These are phyloP conservation scores for Drosophila vallismaia DNA, from an alignment of 2,888 invertebrate species.

Conservation along the genomic window DNA sequence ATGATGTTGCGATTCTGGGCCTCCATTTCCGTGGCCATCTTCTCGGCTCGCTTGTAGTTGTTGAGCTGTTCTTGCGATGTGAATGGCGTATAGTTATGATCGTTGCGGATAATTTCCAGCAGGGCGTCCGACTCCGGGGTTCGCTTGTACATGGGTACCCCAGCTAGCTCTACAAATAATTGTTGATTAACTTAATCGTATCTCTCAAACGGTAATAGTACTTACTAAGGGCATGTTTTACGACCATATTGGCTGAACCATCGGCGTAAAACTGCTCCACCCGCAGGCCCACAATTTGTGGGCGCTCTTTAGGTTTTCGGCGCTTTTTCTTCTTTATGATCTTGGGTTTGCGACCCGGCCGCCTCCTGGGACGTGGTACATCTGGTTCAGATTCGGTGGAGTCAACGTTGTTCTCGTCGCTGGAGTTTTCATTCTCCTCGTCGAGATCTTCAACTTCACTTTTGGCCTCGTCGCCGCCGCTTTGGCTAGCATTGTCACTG, in stretches of 20 bases:
- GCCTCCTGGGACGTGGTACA: conserved; percentile 84
- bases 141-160: conserved; percentile 79
- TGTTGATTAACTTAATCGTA: background rate
- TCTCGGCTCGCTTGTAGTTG: conserved; percentile 68
- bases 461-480: conserved; percentile 51
- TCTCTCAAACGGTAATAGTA: background rate
- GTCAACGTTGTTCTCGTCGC: conserved; percentile 60
- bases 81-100: conserved; percentile 92
- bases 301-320: conserved; percentile 69
- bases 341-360: conserved; percentile 72
- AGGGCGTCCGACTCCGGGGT: conserved; percentile 82
- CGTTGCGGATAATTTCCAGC: conserved; percentile 87
- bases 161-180: conserved; percentile 77
- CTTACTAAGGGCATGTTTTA: conserved; percentile 84
- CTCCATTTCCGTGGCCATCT: conserved; percentile 66
- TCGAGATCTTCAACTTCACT: conserved; percentile 60
- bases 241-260: conserved; percentile 83
- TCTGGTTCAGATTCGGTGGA: conserved; percentile 82
- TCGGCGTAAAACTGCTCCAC: conserved; percentile 88
- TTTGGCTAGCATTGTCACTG: conserved; percentile 77
- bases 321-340: conserved; percentile 55
- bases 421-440: conserved; percentile 62
- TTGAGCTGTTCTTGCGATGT: conserved; percentile 87
- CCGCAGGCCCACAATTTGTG: conserved; percentile 87
- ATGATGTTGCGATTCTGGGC: conserved; percentile 68